A percentile compares a stretch with the other conserved stretches of the same genome.
phyloP scores from a whole-genome alignment of 2,888 invertebrate species.

The Vandiemenella viatica region DNA sequence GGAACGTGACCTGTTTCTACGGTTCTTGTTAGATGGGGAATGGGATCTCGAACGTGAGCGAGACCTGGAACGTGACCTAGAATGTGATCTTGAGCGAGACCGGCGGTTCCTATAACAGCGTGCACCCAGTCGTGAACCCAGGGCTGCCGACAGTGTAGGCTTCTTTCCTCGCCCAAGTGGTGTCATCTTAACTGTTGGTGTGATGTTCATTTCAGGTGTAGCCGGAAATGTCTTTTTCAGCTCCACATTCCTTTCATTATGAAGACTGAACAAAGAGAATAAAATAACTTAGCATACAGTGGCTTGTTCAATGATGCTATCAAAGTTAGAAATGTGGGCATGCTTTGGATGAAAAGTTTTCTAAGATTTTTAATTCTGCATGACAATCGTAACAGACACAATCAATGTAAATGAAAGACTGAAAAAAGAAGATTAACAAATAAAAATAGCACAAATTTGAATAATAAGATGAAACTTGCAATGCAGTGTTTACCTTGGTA shows the following conservation, averaged over 20 bases:
- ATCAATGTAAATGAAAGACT: too few relatives aligned
- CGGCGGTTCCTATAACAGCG: constrained; percentile 35
- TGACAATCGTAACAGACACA: too few relatives aligned
- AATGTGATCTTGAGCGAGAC: constrained; percentile 27
- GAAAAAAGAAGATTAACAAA: too few relatives aligned
- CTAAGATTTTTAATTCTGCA: too few relatives aligned
- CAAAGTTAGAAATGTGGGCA: too few relatives aligned
- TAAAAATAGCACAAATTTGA: too few relatives aligned
- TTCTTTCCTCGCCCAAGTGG: constrained; percentile 22
- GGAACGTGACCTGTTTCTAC: constrained; percentile 13
- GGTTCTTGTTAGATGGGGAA: constrained; percentile 15
- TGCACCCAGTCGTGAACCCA: constrained; percentile 41
- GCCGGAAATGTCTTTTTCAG: constrained; percentile 14
- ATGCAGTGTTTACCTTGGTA: constrained; percentile 38
- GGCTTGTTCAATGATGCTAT: too few relatives aligned
- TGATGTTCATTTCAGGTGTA: constrained; percentile 2
- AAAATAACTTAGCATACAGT: too few relatives aligned
- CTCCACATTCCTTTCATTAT: constrained; percentile 15
- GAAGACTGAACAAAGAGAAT: constrained; percentile 10
- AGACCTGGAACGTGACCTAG: constrained; percentile 20
- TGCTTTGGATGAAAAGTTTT: too few relatives aligned
- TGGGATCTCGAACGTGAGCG: constrained; percentile 25
- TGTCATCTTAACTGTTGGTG: constrained; percentile 21
- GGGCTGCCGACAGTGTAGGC: constrained; percentile 37
- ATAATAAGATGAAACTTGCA: too few relatives aligned